Evolutionary conservation across 1,140 invertebrate species (phyloP).

Genomic region (Arion vulgaris): DNA sequence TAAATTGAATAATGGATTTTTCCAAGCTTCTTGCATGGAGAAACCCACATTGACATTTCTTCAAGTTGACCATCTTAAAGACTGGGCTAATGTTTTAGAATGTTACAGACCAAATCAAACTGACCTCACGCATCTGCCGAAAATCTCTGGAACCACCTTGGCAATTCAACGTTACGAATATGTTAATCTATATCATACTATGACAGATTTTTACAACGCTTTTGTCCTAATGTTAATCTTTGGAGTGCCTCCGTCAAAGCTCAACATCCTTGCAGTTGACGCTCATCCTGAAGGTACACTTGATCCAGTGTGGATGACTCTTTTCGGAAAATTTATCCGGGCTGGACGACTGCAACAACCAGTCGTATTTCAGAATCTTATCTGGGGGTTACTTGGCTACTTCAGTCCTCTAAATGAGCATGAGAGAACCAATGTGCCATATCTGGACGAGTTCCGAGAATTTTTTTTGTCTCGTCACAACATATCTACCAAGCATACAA

Average conservation of each 20-base stretch:
- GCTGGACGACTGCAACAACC: slow-evolving; percentile 40
- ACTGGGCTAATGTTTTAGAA: slow-evolving; percentile 44
- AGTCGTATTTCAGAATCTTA: slow-evolving; percentile 48
- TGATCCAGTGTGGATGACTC: slow-evolving; percentile 58
- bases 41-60: slow-evolving; percentile 36
- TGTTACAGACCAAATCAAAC: slow-evolving; percentile 19
- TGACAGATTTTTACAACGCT: slow-evolving; percentile 70
- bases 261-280: slow-evolving; percentile 62
- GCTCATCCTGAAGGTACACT: slow-evolving; percentile 62
- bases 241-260: slow-evolving; percentile 45
- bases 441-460: slow-evolving; percentile 63
- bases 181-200: slow-evolving; percentile 70
- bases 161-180: slow-evolving; percentile 67
- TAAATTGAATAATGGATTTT: slow-evolving; percentile 52
- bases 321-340: slow-evolving; percentile 56
- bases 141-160: slow-evolving; percentile 48
- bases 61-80: slow-evolving; percentile 46
- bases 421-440: slow-evolving; percentile 45
- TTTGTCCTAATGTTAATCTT: slow-evolving; percentile 66
- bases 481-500: not conserved
- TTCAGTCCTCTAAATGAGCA: slow-evolving; percentile 62
- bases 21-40: slow-evolving; percentile 47
- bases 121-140: not conserved
- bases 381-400: slow-evolving; percentile 66
- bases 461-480: slow-evolving; percentile 60